phyloP scores from a whole-genome alignment of 2,113 vertebrate genomes.

The Rhinoptilus africanus region DNA sequence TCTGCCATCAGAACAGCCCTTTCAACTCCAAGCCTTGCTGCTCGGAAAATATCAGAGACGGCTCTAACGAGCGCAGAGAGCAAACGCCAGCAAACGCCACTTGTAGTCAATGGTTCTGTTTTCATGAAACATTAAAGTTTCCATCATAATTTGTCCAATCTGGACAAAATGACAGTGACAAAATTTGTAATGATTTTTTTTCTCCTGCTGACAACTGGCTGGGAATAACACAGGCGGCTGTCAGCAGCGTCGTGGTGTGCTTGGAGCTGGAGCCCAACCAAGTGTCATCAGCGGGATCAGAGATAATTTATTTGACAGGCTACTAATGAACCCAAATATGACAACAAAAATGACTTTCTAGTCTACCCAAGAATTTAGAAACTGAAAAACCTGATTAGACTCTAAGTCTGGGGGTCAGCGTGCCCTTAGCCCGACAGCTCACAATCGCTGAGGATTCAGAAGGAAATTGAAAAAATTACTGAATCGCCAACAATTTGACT shows the following conservation, averaged over 20 bases:
- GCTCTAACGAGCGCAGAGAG: neutral
- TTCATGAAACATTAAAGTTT: constrained; percentile 21
- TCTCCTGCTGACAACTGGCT: constrained; percentile 2
- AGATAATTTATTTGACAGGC: constrained; percentile 41
- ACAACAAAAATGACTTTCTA: neutral
- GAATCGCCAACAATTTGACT: neutral
- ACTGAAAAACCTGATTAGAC: neutral
- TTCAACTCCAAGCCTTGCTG: neutral
- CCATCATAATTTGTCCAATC: constrained; percentile 31
- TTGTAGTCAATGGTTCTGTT: neutral
- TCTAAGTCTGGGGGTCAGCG: neutral
- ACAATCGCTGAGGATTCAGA: neutral
- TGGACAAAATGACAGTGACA: constrained; percentile 29
- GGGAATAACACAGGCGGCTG: neutral
- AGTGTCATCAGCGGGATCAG: neutral
- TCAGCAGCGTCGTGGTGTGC: neutral
- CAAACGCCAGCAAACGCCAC: neutral
- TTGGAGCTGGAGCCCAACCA: constrained; percentile 34
- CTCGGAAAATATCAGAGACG: neutral
- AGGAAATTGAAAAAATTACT: neutral
- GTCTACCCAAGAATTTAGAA: neutral
- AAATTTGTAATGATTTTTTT: constrained; percentile 23
- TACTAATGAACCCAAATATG: constrained; percentile 32
- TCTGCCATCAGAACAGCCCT: neutral
- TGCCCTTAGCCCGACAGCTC: neutral